Conservation (phyloP, 2,888 invertebrate species). For the Deilephila porcellus region DNA sequence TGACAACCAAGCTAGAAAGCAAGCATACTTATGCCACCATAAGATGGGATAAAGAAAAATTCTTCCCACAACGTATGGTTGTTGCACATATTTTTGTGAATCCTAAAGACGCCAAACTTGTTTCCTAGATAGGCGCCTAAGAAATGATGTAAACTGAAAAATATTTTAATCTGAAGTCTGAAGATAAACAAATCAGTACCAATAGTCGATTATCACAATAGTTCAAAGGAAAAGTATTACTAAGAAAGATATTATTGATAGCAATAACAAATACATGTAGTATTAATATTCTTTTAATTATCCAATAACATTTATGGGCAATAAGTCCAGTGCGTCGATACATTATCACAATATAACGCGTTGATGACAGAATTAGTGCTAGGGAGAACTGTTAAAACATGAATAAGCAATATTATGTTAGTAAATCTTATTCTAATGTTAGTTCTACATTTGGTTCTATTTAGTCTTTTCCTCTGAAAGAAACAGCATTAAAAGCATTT, state of each 20-base stretch:
- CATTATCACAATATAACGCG: constrained; percentile 5
- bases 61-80: too few relatives aligned
- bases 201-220: not conserved
- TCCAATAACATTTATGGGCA: constrained; percentile 14
- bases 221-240: not conserved
- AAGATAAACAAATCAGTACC: constrained; percentile 6
- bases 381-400: not conserved
- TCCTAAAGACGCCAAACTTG: too few relatives aligned
- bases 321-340: constrained; percentile 15
- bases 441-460: constrained; percentile 18
- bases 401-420: not conserved
- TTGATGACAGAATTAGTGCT: not conserved
- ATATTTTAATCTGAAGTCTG: not conserved
- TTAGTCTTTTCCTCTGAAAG: constrained; percentile 17
- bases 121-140: too few relatives aligned
- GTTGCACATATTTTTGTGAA: too few relatives aligned
- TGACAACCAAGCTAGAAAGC: too few relatives aligned
- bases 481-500: not conserved
- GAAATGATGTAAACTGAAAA: not conserved
- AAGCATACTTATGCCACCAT: too few relatives aligned
- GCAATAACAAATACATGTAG: not conserved
- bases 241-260: not conserved
- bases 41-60: too few relatives aligned
- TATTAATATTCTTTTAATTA: constrained; percentile 13
- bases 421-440: constrained; percentile 4